Conservation (phyloP, 2,888 invertebrate genomes). For the Ormyrus thymus region DNA sequence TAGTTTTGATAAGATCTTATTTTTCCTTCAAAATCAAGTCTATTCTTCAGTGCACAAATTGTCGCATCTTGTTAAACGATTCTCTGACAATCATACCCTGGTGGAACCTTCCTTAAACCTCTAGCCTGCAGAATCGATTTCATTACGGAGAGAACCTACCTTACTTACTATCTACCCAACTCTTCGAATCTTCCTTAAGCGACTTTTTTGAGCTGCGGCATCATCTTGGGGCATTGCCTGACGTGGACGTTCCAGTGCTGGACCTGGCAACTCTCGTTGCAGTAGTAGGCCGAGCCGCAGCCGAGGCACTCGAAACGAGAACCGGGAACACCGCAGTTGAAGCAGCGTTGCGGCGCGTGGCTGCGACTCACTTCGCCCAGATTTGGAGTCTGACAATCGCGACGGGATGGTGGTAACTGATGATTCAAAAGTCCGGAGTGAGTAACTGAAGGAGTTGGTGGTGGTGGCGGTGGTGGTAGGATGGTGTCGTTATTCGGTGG, state of each 20-base stretch:
- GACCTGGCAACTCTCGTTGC: slow-evolving; percentile 68
- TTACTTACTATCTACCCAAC: too few relatives aligned
- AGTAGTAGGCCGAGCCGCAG: slow-evolving; percentile 68
- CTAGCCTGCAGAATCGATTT: too few relatives aligned
- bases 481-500: background rate
- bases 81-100: slow-evolving; percentile 4
- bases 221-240: slow-evolving; percentile 67
- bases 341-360: slow-evolving; percentile 59
- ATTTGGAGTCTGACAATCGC: slow-evolving; percentile 32
- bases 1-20: too few relatives aligned
- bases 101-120: too few relatives aligned
- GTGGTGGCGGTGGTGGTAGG: background rate
- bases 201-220: slow-evolving; percentile 71
- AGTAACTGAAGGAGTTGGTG: background rate
- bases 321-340: slow-evolving; percentile 63
- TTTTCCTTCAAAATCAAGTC: too few relatives aligned
- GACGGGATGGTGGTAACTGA: background rate
- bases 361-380: slow-evolving; percentile 29
- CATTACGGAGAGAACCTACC: too few relatives aligned
- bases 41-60: too few relatives aligned
- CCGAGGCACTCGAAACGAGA: slow-evolving; percentile 70
- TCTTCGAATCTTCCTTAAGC: slow-evolving; percentile 33
- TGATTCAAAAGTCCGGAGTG: background rate
- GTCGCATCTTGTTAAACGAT: background rate
- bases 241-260: slow-evolving; percentile 69